A percentile compares a stretch with the other conserved stretches of the same genome.
These are phyloP conservation scores for Drosophila prostipennis DNA, from an alignment of 2,888 invertebrate genomes.

Conservation along the genomic window DNA sequence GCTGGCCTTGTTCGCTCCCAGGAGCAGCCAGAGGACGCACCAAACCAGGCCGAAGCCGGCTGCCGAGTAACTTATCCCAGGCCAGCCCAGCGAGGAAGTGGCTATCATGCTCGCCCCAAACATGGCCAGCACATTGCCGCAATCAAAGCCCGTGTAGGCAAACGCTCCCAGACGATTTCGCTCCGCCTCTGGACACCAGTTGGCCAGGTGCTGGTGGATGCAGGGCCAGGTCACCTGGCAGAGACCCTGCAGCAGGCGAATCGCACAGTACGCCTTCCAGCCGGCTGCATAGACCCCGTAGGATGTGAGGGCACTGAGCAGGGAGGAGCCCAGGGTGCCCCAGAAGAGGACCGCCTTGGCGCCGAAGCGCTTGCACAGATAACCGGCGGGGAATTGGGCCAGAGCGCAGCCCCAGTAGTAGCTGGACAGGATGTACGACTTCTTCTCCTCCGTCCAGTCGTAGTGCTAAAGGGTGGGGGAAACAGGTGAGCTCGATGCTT, in stretches of 20 bases:
- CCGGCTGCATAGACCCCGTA: slow-evolving; percentile 87
- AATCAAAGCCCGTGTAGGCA: slow-evolving; percentile 87
- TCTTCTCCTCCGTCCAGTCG: slow-evolving; percentile 85
- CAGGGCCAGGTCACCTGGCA: slow-evolving; percentile 88
- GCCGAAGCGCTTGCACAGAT: slow-evolving; percentile 88
- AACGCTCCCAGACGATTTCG: slow-evolving; percentile 86
- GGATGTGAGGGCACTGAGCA: slow-evolving; percentile 88
- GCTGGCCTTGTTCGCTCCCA: slow-evolving; percentile 86
- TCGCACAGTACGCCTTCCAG: slow-evolving; percentile 86
- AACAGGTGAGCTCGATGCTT: slow-evolving; percentile 8
- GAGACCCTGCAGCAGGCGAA: slow-evolving; percentile 88
- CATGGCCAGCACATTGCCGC: slow-evolving; percentile 89
- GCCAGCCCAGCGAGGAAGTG: slow-evolving; percentile 87
- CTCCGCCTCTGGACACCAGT: slow-evolving; percentile 88
- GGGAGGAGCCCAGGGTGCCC: slow-evolving; percentile 87
- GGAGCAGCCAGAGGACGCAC: slow-evolving; percentile 85
- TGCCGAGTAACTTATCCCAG: slow-evolving; percentile 87
- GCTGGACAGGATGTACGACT: slow-evolving; percentile 87
- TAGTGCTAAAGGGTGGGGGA: slow-evolving; percentile 65
- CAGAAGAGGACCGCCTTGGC: slow-evolving; percentile 86
- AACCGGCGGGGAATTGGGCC: slow-evolving; percentile 87
- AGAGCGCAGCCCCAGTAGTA: slow-evolving; percentile 92
- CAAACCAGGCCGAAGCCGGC: slow-evolving; percentile 85
- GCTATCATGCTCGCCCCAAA: slow-evolving; percentile 87
- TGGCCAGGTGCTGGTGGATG: slow-evolving; percentile 88